Conservation (phyloP, 2,113 vertebrate species). For the Taurulus bubalis region DNA sequence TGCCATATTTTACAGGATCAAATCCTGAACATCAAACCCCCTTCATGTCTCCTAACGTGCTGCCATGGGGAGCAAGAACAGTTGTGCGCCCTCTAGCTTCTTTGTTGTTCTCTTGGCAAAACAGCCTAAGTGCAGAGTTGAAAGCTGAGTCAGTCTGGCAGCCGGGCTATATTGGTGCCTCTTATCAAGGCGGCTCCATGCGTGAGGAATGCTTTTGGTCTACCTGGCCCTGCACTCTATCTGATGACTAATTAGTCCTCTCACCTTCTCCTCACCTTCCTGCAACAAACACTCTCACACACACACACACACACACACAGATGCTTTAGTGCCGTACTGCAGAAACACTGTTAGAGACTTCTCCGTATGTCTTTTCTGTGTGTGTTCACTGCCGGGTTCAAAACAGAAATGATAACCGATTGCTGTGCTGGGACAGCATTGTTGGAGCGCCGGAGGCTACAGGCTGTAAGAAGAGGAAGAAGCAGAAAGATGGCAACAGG, state of each 20-base stretch:
- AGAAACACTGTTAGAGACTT: constrained; percentile 42
- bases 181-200: constrained; percentile 49
- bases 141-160: constrained; percentile 67
- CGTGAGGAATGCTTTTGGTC: constrained; percentile 56
- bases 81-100: constrained; percentile 35
- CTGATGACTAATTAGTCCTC: constrained; percentile 49
- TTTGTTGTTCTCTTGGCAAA: constrained; percentile 63
- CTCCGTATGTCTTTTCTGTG: constrained; percentile 22
- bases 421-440: constrained; percentile 1
- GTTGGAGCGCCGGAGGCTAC: constrained; percentile 28
- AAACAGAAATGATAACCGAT: constrained; percentile 41
- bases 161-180: constrained; percentile 27
- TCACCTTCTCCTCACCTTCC: constrained; percentile 54
- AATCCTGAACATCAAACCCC: constrained; percentile 54
- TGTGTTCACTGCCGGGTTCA: constrained; percentile 35
- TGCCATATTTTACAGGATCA: constrained; percentile 40
- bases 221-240: constrained; percentile 47
- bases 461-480: constrained; percentile 15
- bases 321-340: constrained; percentile 6
- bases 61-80: constrained; percentile 32
- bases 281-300: constrained; percentile 24
- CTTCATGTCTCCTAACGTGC: constrained; percentile 34
- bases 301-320: constrained; percentile 8
- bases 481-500: constrained; percentile 29
- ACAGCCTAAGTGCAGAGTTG: constrained; percentile 39